Percentiles rank a stretch among this genome's conserved stretches.
phyloP scores from a whole-genome alignment of 2,888 invertebrate species.

The Thymelicus lineola region DNA sequence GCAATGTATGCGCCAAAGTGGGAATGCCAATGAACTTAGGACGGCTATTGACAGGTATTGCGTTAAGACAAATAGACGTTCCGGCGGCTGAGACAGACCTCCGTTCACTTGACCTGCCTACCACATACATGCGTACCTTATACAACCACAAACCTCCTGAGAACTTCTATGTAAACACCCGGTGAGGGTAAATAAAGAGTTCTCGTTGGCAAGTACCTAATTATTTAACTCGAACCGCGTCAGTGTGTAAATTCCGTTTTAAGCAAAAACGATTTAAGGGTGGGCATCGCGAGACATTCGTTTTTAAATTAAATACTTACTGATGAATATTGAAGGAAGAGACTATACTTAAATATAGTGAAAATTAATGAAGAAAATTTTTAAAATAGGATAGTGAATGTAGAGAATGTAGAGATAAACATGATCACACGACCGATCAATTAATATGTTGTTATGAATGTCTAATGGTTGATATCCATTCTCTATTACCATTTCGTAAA shows the following conservation, averaged over 20 bases:
- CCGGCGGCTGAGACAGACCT: constrained; percentile 78
- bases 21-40: constrained; percentile 83
- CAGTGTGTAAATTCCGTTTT: constrained; percentile 25
- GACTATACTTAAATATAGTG: too few species aligned
- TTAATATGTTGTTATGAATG: too few species aligned
- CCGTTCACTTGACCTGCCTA: constrained; percentile 77
- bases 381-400: too few species aligned
- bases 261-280: constrained; percentile 22
- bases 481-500: too few species aligned
- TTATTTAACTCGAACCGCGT: constrained; percentile 49
- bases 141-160: constrained; percentile 73
- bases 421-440: too few species aligned
- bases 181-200: constrained; percentile 75
- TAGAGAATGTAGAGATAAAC: too few species aligned
- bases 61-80: constrained; percentile 83
- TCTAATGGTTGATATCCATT: too few species aligned
- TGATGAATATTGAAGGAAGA: too few species aligned
- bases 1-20: constrained; percentile 80
- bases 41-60: constrained; percentile 84
- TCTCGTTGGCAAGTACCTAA: constrained; percentile 67
- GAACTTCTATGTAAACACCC: constrained; percentile 80
- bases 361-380: too few species aligned
- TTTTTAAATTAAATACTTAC: background rate
- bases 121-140: constrained; percentile 56
- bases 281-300: background rate